A percentile compares a stretch with the other conserved stretches of the same genome.
These are phyloP conservation scores for Polypedilum vanderplanki DNA, from an alignment of 1,140 invertebrate species.

Conservation along the genomic window DNA sequence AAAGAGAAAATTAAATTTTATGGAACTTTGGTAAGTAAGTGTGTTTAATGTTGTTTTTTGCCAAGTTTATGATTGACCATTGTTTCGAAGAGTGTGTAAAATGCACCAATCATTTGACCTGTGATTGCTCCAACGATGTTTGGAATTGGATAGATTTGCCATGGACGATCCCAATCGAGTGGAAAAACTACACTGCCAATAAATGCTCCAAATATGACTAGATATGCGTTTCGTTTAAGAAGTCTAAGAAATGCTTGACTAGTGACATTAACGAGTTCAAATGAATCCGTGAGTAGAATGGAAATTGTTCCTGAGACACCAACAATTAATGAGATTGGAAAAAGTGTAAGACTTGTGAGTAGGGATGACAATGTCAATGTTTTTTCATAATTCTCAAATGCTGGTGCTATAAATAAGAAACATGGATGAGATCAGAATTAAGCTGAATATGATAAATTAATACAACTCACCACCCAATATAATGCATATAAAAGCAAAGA, in stretches of 20 bases:
- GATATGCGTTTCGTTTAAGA: conserved; percentile 47
- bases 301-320: conserved; percentile 40
- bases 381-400: conserved; percentile 41
- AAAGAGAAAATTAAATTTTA: neutral
- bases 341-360: conserved; percentile 40
- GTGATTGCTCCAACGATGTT: conserved; percentile 55
- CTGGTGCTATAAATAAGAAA: conserved; percentile 39
- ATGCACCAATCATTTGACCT: conserved; percentile 38
- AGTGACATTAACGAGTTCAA: conserved; percentile 40
- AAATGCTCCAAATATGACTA: conserved; percentile 67
- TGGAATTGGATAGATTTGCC: conserved; percentile 67
- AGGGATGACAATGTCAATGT: conserved; percentile 41
- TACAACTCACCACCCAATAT: neutral
- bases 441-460: neutral
- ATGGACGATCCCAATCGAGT: conserved; percentile 76
- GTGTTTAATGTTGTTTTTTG: conserved; percentile 6
- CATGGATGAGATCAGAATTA: neutral
- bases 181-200: conserved; percentile 70
- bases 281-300: conserved; percentile 42
- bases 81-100: neutral
- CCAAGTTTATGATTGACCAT: neutral
- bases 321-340: conserved; percentile 40
- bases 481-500: neutral
- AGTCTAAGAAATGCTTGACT: conserved; percentile 40
- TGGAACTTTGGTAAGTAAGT: too few species aligned